Percentiles rank a stretch among this genome's conserved stretches.
Evolutionary conservation across 2,797 vertebrate genomes (phyloP).

Genomic region (Lepilemur ruficaudatus): DNA sequence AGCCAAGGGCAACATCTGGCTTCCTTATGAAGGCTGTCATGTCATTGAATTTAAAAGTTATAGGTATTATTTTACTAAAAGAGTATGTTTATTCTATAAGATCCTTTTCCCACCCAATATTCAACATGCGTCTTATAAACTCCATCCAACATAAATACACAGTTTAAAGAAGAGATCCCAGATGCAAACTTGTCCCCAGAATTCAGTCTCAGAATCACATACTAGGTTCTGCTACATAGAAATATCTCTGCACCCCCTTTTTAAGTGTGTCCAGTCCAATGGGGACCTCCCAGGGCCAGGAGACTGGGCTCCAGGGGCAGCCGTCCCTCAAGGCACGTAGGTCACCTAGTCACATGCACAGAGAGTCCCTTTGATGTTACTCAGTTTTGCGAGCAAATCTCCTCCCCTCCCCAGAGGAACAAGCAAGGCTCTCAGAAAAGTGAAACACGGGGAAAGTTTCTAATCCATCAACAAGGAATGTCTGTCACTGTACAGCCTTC

Average conservation of each 20-base stretch:
- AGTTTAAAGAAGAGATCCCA: neutral
- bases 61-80: neutral
- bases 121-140: neutral
- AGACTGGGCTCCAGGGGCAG: neutral
- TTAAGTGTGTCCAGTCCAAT: neutral
- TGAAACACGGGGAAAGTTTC: neutral
- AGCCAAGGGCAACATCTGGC: neutral
- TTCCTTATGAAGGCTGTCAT: neutral
- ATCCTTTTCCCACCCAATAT: neutral
- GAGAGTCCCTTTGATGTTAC: neutral
- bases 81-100: neutral
- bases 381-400: neutral
- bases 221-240: neutral
- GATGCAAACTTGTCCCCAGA: neutral
- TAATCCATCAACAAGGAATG: neutral
- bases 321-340: rapidly evolving
- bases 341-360: rapidly evolving
- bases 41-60: neutral
- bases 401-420: neutral
- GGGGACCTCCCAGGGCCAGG: rapidly evolving
- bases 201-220: neutral
- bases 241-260: rapidly evolving
- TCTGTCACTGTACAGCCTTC: rapidly evolving
- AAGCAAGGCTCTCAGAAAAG: neutral
- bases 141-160: neutral